Conservation (phyloP, 2,113 vertebrate genomes). For the Grammatotria lemairii region DNA sequence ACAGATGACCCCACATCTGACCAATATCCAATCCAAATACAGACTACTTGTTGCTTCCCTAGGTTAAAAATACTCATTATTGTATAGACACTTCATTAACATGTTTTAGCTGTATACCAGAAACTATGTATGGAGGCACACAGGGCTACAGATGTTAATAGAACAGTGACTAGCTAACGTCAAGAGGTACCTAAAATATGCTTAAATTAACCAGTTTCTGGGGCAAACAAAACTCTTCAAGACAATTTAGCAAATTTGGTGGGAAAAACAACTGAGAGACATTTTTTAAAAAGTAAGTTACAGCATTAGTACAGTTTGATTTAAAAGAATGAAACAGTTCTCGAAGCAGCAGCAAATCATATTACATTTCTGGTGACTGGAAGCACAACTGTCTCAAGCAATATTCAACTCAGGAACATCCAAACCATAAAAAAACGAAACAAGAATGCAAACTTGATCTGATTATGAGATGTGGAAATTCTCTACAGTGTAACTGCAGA, state of each 20-base stretch:
- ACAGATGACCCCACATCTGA: background rate
- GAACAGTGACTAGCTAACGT: background rate
- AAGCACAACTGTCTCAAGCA: conserved; percentile 6
- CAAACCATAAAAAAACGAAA: background rate
- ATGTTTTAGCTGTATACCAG: background rate
- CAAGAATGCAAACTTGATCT: background rate
- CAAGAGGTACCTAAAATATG: background rate
- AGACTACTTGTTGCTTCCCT: fast-evolving
- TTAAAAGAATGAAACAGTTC: background rate
- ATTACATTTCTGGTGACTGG: background rate
- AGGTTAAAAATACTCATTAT: background rate
- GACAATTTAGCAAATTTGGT: background rate
- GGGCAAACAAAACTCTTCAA: fast-evolving
- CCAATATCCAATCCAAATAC: background rate
- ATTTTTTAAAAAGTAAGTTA: background rate
- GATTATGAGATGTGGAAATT: background rate
- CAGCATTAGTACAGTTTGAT: fast-evolving
- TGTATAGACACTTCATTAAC: background rate
- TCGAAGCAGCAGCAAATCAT: fast-evolving
- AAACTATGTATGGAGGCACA: background rate
- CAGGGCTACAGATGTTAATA: background rate
- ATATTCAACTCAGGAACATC: conserved; percentile 25
- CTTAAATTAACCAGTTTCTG: background rate
- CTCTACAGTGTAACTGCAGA: background rate
- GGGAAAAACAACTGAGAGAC: background rate